Base-by-base conservation (phyloP, 2,888 invertebrate genomes). In the Octonoba sinensis region DNA sequence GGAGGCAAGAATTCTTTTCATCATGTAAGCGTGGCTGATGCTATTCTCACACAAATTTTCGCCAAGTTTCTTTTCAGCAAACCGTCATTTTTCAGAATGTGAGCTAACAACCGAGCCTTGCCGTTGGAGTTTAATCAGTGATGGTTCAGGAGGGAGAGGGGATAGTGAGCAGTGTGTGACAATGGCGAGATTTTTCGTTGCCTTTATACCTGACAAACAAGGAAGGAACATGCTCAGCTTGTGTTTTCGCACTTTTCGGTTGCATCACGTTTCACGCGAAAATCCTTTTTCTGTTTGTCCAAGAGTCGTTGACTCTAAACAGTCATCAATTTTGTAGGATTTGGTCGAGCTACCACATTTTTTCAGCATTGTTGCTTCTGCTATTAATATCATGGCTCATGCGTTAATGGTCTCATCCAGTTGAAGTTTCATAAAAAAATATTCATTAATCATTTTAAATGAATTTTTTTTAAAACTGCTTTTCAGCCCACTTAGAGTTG, bases 31-130 rank as follows among this genome's bases (percentile, higher is more conserved):
- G 76, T 77, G 76, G 69, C 76, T 18, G 76, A 77, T 77, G 67
- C 75, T 59, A 75, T 75, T 75, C 69, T 70, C 69, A 77, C 76
- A 69, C 76, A 77, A 70, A 75, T 75, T 75, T 75, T 49, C 51
- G 13, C 46, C 16, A 18, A 20, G 16, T 47, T 65, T 65, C 47
- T 18, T 65, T 20, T 51, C 18, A 54, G 67, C 36, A 18, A 24
- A 27, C 22, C 51, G 20, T 57, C 46, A 18, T 70, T 36, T 49
- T 20, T n/a, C 24, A 60, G 11, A 44, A 13, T 54, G 73, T 66
- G 54, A 54, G 62, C 74, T 44, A 66, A 66, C 74, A 74, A 64
- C 66, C 74, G 22, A 73, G 64, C 73, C 73, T 64, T 47, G 54
- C 44, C 18, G 47, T 49, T 51, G 54, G 36, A 47, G 74, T 74